Conservation (phyloP, 1,140 invertebrate species). For the Daktulosphaira vitifoliae region DNA sequence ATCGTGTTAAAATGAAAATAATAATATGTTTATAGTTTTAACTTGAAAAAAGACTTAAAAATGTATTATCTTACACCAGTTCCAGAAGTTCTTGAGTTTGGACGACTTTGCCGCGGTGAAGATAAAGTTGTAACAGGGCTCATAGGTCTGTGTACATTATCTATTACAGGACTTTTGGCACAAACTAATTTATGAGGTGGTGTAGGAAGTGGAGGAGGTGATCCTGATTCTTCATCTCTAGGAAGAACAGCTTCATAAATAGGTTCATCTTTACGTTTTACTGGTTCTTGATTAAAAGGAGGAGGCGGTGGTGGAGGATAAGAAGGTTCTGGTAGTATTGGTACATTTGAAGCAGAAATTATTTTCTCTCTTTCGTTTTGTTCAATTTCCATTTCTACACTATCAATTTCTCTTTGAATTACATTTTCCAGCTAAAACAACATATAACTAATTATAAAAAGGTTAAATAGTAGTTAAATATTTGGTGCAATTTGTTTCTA, state of each 20-base stretch:
- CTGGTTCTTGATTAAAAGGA: conserved; percentile 44
- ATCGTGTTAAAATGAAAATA: too few relatives aligned
- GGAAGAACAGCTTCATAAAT: conserved; percentile 77
- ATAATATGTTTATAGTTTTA: too few relatives aligned
- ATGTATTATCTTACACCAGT: background rate
- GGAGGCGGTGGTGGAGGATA: conserved; percentile 59
- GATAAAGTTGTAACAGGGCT: conserved; percentile 32
- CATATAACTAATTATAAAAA: conserved; percentile 13
- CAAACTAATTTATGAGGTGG: conserved; percentile 44
- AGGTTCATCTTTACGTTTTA: conserved; percentile 51
- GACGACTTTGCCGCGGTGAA: conserved; percentile 45
- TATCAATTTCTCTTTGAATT: conserved; percentile 50
- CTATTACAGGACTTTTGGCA: conserved; percentile 41
- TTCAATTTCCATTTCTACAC: conserved; percentile 34
- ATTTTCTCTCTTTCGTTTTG: conserved; percentile 22
- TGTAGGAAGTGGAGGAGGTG: conserved; percentile 47
- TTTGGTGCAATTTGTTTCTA: background rate
- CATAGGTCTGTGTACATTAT: conserved; percentile 24
- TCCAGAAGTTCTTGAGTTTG: conserved; percentile 41
- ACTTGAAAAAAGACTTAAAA: too few relatives aligned
- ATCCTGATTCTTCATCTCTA: conserved; percentile 48
- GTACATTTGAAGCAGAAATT: conserved; percentile 36
- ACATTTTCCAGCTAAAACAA: conserved; percentile 50
- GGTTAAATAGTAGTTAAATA: conserved; percentile 14
- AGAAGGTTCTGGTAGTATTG: conserved; percentile 60